These are phyloP conservation scores for Apus apus DNA, from an alignment of 2,113 vertebrate species.

Conservation along the genomic window DNA sequence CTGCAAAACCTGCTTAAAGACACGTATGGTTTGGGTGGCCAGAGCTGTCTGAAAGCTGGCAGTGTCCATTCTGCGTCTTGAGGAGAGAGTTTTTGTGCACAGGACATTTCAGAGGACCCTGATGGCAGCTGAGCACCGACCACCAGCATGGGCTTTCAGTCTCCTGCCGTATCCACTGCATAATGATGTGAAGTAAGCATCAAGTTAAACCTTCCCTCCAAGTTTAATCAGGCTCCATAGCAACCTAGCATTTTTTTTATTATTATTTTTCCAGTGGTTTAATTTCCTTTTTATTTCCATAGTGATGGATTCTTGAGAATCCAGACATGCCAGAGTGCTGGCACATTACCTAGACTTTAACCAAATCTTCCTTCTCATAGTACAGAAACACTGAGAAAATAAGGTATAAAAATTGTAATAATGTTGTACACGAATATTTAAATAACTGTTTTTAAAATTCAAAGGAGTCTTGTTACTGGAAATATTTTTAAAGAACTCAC, in stretches of 20 bases:
- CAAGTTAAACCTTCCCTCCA: background rate
- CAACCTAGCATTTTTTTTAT: slow-evolving; percentile 4
- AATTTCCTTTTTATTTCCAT: slow-evolving; percentile 63
- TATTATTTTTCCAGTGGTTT: slow-evolving; percentile 34
- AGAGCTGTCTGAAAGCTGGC: background rate
- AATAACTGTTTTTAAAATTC: background rate
- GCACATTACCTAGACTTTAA: slow-evolving; percentile 1
- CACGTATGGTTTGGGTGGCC: fast-evolving
- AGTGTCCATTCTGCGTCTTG: background rate
- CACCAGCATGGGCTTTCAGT: background rate
- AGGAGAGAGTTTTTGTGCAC: background rate
- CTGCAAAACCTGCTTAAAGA: background rate
- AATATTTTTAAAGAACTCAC: background rate
- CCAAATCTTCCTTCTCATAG: background rate
- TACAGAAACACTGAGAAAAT: background rate
- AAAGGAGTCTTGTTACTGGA: background rate
- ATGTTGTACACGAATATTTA: background rate
- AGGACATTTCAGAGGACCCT: background rate
- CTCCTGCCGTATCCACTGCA: background rate
- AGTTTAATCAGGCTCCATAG: background rate
- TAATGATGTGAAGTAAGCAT: background rate
- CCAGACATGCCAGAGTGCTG: slow-evolving; percentile 51
- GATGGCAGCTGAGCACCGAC: fast-evolving
- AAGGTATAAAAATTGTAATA: background rate
- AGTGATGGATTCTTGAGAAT: slow-evolving; percentile 53